A percentile compares a stretch with the other conserved stretches of the same genome.
phyloP scores from a whole-genome alignment of 2,888 invertebrate species.

The Pachydiplax longipennis region DNA sequence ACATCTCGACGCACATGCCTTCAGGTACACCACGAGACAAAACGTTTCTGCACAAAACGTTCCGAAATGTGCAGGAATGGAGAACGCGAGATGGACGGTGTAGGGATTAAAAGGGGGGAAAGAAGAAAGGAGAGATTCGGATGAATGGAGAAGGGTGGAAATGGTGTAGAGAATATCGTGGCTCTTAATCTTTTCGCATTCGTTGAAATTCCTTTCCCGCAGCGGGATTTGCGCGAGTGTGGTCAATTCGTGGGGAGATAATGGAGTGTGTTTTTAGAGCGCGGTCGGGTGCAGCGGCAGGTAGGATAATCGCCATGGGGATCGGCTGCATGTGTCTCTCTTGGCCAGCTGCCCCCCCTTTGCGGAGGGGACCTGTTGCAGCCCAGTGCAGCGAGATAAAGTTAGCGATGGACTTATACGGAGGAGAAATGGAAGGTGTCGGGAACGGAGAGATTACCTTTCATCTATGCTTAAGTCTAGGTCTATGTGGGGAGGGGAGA shows the following conservation, averaged over 20 bases:
- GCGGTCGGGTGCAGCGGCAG: neutral
- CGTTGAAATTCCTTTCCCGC: neutral
- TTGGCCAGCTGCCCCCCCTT: neutral
- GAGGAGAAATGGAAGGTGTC: neutral
- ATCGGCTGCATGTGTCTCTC: neutral
- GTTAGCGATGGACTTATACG: neutral
- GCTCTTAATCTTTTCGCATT: neutral
- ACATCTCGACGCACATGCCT: neutral
- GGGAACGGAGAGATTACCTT: neutral
- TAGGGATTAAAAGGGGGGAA: neutral
- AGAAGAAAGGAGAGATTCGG: neutral
- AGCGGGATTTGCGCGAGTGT: neutral
- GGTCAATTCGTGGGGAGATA: neutral
- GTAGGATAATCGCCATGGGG: neutral
- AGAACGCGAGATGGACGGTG: neutral
- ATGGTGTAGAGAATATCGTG: neutral
- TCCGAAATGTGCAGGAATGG: neutral
- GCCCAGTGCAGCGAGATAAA: neutral
- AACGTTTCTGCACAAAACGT: neutral
- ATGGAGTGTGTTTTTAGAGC: neutral
- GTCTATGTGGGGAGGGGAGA: neutral
- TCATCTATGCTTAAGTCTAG: too few relatives aligned
- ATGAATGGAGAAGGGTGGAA: neutral
- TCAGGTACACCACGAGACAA: neutral
- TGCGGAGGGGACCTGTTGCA: neutral